phyloP scores from a whole-genome alignment of 1,140 invertebrate species.

The Caerostris extrusa region DNA sequence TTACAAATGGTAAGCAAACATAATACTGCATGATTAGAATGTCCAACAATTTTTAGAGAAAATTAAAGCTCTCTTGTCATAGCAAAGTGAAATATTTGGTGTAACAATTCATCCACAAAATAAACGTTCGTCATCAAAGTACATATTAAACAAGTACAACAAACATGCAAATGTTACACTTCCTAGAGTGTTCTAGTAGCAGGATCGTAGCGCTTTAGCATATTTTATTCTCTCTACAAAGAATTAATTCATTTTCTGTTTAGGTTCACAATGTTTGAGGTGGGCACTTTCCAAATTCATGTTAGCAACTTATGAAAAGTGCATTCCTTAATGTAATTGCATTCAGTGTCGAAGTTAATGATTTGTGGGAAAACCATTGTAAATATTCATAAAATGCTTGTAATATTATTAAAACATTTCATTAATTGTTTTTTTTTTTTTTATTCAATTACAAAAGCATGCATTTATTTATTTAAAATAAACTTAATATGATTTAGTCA shows the following conservation, averaged over 20 bases:
- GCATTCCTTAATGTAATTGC: background rate
- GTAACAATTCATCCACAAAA: background rate
- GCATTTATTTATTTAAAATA: no score
- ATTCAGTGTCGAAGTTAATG: no score
- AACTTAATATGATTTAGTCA: no score
- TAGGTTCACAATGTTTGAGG: background rate
- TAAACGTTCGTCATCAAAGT: background rate
- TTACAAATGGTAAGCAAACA: no score
- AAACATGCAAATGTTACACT: constrained; percentile 21
- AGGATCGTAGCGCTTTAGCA: background rate
- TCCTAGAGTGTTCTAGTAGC: background rate
- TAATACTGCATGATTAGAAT: no score
- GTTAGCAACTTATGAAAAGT: background rate
- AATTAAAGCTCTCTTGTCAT: background rate
- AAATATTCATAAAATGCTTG: no score
- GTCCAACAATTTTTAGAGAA: no score
- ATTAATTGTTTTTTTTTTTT: no score
- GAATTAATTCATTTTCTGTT: background rate
- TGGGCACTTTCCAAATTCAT: background rate
- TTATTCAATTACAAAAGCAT: no score
- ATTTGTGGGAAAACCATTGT: no score
- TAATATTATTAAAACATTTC: no score
- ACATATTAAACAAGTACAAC: background rate
- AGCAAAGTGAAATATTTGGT: background rate
- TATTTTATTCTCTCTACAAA: constrained; percentile 20